A percentile compares a stretch with the other conserved stretches of the same genome.
Evolutionary conservation across 2,888 invertebrate genomes (phyloP).

Genomic region (Zele albiditarsus): DNA sequence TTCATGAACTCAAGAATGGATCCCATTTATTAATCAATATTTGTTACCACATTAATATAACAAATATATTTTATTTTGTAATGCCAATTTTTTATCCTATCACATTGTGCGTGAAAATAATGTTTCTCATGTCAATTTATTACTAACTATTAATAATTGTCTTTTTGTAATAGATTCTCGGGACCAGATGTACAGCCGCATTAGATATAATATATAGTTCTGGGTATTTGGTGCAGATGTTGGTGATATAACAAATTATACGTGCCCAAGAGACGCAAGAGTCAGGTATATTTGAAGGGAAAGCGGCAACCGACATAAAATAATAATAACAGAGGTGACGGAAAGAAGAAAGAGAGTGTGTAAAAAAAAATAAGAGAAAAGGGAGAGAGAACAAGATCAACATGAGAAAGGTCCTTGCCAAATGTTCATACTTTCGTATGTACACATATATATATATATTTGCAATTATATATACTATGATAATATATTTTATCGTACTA

Average conservation of each 20-base stretch:
- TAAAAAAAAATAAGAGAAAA: background rate
- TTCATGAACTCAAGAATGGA: too few species aligned
- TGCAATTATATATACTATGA: background rate
- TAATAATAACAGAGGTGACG: background rate
- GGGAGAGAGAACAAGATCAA: background rate
- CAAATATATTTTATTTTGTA: too few species aligned
- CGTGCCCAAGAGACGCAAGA: background rate
- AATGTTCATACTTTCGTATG: background rate
- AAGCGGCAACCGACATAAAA: background rate
- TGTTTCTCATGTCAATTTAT: background rate
- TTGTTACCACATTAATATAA: too few species aligned
- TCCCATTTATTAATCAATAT: too few species aligned
- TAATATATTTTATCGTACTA: background rate
- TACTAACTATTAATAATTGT: background rate
- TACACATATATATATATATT: background rate
- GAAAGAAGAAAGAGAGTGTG: background rate
- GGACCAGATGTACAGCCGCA: background rate
- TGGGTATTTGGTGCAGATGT: constrained; percentile 9
- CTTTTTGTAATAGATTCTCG: background rate
- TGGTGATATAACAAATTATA: background rate
- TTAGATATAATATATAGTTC: background rate
- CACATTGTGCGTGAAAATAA: too few species aligned
- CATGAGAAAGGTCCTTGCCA: background rate
- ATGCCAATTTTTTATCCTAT: too few species aligned
- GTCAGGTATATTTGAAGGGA: constrained; percentile 5